Evolutionary conservation across 1,140 invertebrate genomes (phyloP), one percentile per base, ranked within the genome.

Genomic region (Drosophila mojavensis): DNA sequence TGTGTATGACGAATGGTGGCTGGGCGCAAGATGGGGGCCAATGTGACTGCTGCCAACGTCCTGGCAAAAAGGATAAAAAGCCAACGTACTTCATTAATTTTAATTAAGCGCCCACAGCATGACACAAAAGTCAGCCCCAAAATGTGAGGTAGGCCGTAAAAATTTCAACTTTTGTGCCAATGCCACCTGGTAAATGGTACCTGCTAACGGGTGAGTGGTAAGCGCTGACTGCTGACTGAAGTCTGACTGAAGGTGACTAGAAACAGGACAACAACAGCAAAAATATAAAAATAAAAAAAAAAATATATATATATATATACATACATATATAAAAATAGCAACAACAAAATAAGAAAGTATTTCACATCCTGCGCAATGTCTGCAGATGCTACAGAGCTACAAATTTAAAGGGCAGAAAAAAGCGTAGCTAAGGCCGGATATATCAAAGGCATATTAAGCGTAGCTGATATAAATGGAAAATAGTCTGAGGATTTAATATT

Each of bases 51-150:
- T 55, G 69, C 60, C 50, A 50, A 53, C 30, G 72, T 68, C 58
- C 81, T 78, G 74, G 56, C 75, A 81, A 75, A 85, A 85, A 78
- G 81, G 82, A 85, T 86, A 86, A 78, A 85, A 81, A 78, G 81
- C 70, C 75, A 74, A 71, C 75, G 82, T 79, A 86, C 79, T 85
- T 85, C 82, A 85, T 85, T 85, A 86, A 85, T 85, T 85, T 85
- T 86, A 86, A 86, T 85, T 86, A 85, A 81, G 79, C 82, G 75
- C 60, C 79, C 79, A 79, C 75, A 79, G 83, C 82, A 69, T 66
- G 75, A 69, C 78, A 78, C 81, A 86, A 75, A 81, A 68, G 39
- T 50, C 11, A 53, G 33, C 41, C 54, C 54, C 28, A 45, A 53
- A 72, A 45, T 56, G 60, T 61, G 55, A 75, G 53, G 61, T 11